Evolutionary conservation across 2,797 vertebrate species (phyloP).

Genomic region (Galaxias olidus): DNA sequence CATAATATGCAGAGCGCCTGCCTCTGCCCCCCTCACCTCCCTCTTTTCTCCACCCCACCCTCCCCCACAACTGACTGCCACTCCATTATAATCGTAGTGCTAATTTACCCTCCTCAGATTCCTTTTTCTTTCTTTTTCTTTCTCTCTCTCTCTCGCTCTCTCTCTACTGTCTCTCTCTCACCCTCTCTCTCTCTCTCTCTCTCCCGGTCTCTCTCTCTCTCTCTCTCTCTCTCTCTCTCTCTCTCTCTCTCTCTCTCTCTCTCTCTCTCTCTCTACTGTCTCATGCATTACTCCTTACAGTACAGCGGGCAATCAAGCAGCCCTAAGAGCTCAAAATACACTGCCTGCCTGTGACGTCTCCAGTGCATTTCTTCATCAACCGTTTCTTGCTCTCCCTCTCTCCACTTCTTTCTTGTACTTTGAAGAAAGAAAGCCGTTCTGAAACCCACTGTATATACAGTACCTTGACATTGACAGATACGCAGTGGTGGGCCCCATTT

Average conservation of each 20-base stretch:
- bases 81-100: constrained; percentile 70
- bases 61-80: constrained; percentile 54
- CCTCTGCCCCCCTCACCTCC: constrained; percentile 40
- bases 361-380: constrained; percentile 16
- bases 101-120: constrained; percentile 56
- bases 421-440: too few relatives aligned
- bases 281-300: constrained; percentile 46
- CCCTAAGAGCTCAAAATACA: constrained; percentile 45
- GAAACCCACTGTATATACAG: too few relatives aligned
- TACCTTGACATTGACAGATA: too few relatives aligned
- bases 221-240: constrained; percentile 13
- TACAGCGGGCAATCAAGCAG: constrained; percentile 22
- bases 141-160: constrained; percentile 5
- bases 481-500: too few relatives aligned
- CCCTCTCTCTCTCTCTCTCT: constrained; percentile 17
- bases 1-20: constrained; percentile 68
- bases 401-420: neutral
- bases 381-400: constrained; percentile 29
- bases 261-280: constrained; percentile 44
- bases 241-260: constrained; percentile 12
- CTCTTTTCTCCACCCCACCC: constrained; percentile 11
- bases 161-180: constrained; percentile 24
- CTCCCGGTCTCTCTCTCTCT: constrained; percentile 19
- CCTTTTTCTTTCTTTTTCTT: constrained; percentile 24
- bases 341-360: constrained; percentile 47